Base-by-base conservation (phyloP, 2,888 invertebrate species). In the Melipona beecheii region DNA sequence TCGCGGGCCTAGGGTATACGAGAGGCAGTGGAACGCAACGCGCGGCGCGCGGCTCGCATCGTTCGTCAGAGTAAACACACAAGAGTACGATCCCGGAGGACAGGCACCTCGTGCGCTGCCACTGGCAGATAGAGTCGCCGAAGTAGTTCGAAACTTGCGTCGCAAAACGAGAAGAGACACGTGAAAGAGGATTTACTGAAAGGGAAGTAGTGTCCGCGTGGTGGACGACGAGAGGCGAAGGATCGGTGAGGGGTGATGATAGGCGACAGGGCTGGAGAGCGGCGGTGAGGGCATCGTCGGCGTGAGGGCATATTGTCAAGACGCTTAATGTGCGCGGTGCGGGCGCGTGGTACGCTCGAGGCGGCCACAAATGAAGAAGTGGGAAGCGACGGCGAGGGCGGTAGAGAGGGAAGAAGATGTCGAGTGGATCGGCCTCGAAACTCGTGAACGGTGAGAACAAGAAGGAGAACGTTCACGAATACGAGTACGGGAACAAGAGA, bases 361-460 rank as follows among this genome's bases (percentile, higher is more conserved):
- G 91, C 91, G 92, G 87, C 90, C 91, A 91, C 93, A 91, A 92
- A 93, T 93, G 93, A 90, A 87, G 90, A 89, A 86, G 87, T 89
- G 85, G 85, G 85, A 79, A 87, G 81, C 86, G 84, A 89, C 88
- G 88, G 85, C 88, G 90, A 89, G 90, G 92, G 89, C 90, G 92
- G 88, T 90, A 90, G 87, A 88, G 90, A 91, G 89, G 90, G 91
- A 93, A 92, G 86, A 93, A 92, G 86, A 93, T 93, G 93, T 93
- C 93, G 92, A 92, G 92, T 91, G 90, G 90, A 86, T 92, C 92
- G 88, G 87, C 89, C 89, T 88, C 91, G 87, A 89, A 87, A 88
- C 89, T 93, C 87, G 90, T 93, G 88, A 93, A 93, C 91, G 93
- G 93, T 90, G 93, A 92, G 89, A 92, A 88, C 79, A 81, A 85